Evolutionary conservation across 1,140 invertebrate genomes (phyloP), one percentile per base, ranked within the genome.

Genomic region (Cephus cinctus): DNA sequence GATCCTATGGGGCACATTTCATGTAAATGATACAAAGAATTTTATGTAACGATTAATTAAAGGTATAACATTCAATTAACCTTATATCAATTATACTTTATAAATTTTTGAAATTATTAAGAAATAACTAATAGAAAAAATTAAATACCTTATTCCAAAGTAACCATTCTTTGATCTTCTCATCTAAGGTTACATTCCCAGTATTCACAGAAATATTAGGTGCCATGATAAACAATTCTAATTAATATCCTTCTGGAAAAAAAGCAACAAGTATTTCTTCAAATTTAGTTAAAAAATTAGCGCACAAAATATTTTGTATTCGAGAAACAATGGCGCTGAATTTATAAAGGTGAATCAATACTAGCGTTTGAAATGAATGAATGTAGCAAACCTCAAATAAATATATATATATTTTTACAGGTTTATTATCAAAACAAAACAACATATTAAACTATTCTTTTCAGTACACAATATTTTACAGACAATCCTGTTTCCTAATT

Each of bases 121-220:
- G 35, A 43, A 46, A 16, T 43, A 45, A 16, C 11, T 14, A 43
- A 0, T 2, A 44, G 12, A n/a, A n/a, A n/a, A 6, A 32, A 39
- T 25, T 20, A 32, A 50, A 52, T 66, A 83, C 81, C 73, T 82
- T 79, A 52, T 86, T 86, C 84, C 84, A 87, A 15, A 63, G 52
- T 9, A 87, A 57, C 81, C 83, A 88, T 62, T 86, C 80, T 4
- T 73, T 61, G 34, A 87, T 78, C 65, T 82, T 81, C 11, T 65
- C 57, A 59, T 85, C 76, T 18, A 87, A 59, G 30, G 73, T 61
- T 18, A 47, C 38, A 55, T 68, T 62, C 30, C 71, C 71, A 42
- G 72, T 78, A 16, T 61, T 59, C 14, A 65, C 38, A 31, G 43
- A 40, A 51, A 50, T 19, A 30, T 56, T 39, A 14, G 31, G 15